A percentile compares a stretch with the other conserved stretches of the same genome.
Evolutionary conservation across 2,888 invertebrate genomes (phyloP).

Genomic region (Rhogogaster chlorosoma): DNA sequence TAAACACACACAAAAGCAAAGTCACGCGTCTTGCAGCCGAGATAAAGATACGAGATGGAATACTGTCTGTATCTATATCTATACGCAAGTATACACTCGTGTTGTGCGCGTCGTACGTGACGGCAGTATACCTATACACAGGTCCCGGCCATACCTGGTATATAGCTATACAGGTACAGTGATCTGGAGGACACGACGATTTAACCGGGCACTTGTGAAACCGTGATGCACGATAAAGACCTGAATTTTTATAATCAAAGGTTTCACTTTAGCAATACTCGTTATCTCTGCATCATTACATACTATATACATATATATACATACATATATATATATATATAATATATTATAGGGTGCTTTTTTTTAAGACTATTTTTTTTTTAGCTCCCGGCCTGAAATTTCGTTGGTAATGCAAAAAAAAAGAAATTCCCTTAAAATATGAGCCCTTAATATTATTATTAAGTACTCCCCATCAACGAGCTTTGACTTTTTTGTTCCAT

Average conservation of each 20-base stretch:
- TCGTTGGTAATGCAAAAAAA: no score
- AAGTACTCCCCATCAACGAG: no score
- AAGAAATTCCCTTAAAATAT: no score
- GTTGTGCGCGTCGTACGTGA: conserved; percentile 28
- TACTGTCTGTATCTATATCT: conserved; percentile 32
- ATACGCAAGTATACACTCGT: conserved; percentile 19
- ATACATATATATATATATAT: no score
- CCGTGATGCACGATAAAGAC: conserved; percentile 45
- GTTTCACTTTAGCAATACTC: conserved; percentile 32
- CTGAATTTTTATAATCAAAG: conserved; percentile 25
- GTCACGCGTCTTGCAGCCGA: conserved; percentile 46
- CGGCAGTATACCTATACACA: conserved; percentile 8
- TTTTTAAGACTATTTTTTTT: no score
- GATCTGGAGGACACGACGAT: conserved; percentile 14
- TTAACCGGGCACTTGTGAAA: conserved; percentile 43
- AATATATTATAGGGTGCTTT: no score
- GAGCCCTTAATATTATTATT: no score
- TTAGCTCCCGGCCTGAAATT: no score
- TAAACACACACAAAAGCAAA: conserved; percentile 48
- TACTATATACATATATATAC: no score
- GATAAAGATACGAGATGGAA: conserved; percentile 47
- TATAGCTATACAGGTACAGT: conserved; percentile 36
- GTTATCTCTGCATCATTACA: conserved; percentile 21
- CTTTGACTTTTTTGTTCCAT: no score
- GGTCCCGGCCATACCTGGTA: conserved; percentile 14